Evolutionary conservation across 1,140 invertebrate species (phyloP).

Genomic region (Drosophila obscura): DNA sequence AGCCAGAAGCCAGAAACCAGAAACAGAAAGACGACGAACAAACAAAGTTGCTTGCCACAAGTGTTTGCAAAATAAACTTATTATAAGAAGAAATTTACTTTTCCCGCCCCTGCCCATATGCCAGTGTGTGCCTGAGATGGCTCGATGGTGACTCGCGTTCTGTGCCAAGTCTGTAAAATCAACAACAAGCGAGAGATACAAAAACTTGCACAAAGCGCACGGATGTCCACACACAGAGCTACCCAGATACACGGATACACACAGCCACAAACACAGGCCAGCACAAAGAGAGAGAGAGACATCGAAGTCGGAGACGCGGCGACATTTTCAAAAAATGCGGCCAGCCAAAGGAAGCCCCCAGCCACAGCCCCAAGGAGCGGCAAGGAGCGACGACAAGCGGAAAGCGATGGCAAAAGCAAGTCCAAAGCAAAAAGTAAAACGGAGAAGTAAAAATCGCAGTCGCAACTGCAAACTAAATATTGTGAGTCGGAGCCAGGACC

Average conservation of each 20-base stretch:
- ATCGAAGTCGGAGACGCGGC: constrained; percentile 49
- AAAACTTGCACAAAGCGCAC: constrained; percentile 73
- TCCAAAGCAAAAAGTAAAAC: constrained; percentile 51
- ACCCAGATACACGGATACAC: background rate
- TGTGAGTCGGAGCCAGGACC: constrained; percentile 43
- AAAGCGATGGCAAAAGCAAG: constrained; percentile 58
- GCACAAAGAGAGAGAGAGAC: constrained; percentile 29
- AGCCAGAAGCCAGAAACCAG: constrained; percentile 19
- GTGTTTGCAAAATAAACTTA: constrained; percentile 83
- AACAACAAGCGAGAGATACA: constrained; percentile 79
- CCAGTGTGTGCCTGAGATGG: constrained; percentile 13
- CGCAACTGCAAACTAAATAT: constrained; percentile 82
- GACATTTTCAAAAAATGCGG: constrained; percentile 76
- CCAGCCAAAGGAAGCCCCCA: constrained; percentile 27
- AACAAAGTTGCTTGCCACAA: constrained; percentile 83
- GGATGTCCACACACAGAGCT: constrained; percentile 46
- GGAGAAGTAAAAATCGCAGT: constrained; percentile 78
- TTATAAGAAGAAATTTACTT: constrained; percentile 83
- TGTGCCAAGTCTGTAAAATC: constrained; percentile 79
- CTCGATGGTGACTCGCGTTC: constrained; percentile 37
- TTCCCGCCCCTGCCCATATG: constrained; percentile 13
- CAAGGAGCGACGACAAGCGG: constrained; percentile 44
- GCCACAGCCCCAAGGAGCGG: constrained; percentile 33
- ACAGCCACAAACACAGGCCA: constrained; percentile 3
- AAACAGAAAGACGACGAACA: constrained; percentile 57